phyloP scores from a whole-genome alignment of 2,888 invertebrate genomes.

The Apantesis nais region DNA sequence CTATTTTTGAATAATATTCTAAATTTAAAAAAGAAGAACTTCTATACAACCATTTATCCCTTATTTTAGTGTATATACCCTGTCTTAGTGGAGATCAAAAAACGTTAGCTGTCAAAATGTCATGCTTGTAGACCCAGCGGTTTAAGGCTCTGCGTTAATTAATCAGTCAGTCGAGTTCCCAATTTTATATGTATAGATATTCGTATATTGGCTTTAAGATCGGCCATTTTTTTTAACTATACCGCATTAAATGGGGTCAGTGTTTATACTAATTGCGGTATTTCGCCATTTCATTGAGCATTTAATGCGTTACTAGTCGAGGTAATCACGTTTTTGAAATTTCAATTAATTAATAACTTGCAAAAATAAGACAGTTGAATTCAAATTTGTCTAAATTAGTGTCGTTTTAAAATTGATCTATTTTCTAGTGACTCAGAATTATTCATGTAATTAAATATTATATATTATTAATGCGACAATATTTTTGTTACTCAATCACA shows the following conservation, averaged over 20 bases:
- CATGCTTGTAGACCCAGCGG: not conserved
- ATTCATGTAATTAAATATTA: too few relatives aligned
- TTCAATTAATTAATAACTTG: not conserved
- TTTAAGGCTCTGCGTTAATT: not conserved
- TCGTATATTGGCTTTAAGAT: slow-evolving; percentile 28
- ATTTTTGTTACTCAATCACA: too few relatives aligned
- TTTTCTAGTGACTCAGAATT: too few relatives aligned
- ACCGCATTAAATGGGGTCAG: slow-evolving; percentile 9
- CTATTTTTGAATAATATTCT: too few relatives aligned
- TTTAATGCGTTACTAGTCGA: slow-evolving; percentile 1
- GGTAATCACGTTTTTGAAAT: not conserved
- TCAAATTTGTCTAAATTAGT: not conserved
- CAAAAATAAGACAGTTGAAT: not conserved
- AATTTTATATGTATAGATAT: not conserved
- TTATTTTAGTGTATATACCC: too few relatives aligned
- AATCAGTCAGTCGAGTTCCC: not conserved
- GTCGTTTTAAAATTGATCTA: not conserved
- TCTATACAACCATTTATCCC: too few relatives aligned
- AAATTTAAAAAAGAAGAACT: too few relatives aligned
- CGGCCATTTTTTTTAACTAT: slow-evolving; percentile 19
- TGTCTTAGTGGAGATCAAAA: too few relatives aligned
- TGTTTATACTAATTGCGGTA: slow-evolving; percentile 19
- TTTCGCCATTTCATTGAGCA: slow-evolving; percentile 9
- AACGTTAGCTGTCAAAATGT: not conserved
- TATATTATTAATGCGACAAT: too few relatives aligned